Percentiles rank a stretch among this genome's conserved stretches.
These are phyloP conservation scores for Chironomus riparius DNA, from an alignment of 2,888 invertebrate species.

Conservation along the genomic window DNA sequence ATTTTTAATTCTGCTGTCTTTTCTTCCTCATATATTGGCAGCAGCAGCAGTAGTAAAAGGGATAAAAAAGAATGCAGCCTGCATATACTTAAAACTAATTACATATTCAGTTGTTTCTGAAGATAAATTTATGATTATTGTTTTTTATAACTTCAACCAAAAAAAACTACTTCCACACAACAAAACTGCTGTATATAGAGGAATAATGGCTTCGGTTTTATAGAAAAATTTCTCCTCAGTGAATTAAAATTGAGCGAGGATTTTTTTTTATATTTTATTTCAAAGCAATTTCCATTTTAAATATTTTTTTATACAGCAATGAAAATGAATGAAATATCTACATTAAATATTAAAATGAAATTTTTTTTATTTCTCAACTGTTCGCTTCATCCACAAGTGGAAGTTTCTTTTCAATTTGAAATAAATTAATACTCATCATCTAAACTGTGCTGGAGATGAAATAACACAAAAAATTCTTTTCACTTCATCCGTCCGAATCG, in stretches of 20 bases:
- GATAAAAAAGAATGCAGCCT: not conserved
- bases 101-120: constrained; percentile 22
- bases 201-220: constrained; percentile 16
- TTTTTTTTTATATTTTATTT: not conserved
- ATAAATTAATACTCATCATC: not conserved
- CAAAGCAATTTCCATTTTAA: constrained; percentile 25
- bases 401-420: not conserved
- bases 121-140: constrained; percentile 26
- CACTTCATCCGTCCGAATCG: too few relatives aligned
- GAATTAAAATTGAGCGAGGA: not conserved
- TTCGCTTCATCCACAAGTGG: not conserved
- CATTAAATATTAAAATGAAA: constrained; percentile 25
- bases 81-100: constrained; percentile 17
- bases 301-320: not conserved
- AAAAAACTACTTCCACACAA: not conserved
- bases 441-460: too few relatives aligned
- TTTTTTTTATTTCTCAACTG: not conserved
- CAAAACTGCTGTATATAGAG: not conserved
- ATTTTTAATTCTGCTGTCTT: not conserved
- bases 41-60: not conserved
- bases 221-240: not conserved
- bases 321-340: not conserved
- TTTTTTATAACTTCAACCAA: constrained; percentile 1
- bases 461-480: too few relatives aligned
- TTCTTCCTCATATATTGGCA: not conserved